phyloP scores from a whole-genome alignment of 1,140 invertebrate species.

The Brachystomella parvula region DNA sequence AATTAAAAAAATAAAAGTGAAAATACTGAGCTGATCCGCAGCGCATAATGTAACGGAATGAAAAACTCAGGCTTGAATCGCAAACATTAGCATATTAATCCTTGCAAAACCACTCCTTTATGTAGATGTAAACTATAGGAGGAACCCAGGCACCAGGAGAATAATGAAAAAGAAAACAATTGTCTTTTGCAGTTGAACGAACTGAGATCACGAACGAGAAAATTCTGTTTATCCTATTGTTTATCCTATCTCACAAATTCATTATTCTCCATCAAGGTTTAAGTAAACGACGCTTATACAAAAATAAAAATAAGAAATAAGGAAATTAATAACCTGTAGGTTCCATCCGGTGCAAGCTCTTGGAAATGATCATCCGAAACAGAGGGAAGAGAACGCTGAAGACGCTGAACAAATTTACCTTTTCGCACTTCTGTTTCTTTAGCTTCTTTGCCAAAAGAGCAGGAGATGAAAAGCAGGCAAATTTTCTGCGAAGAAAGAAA shows the following conservation, averaged over 20 bases:
- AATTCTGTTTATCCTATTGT: not conserved
- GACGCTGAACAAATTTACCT: not conserved
- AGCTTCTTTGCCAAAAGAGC: no score
- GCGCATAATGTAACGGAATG: not conserved
- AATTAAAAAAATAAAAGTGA: not conserved
- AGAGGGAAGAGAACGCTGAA: conserved; percentile 16
- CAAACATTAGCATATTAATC: not conserved
- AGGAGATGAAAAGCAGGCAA: no score
- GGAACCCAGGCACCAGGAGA: not conserved
- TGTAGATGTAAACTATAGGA: not conserved
- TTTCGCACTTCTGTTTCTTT: not conserved
- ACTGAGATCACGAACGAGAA: not conserved
- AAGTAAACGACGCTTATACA: not conserved
- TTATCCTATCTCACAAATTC: not conserved
- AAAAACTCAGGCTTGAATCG: not conserved
- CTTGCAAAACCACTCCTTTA: not conserved
- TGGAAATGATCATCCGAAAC: conserved; percentile 25
- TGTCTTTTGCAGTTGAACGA: not conserved
- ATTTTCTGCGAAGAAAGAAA: no score
- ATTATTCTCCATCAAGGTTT: not conserved
- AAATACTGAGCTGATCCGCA: not conserved
- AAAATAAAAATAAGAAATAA: not conserved
- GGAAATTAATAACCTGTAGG: conserved; percentile 23
- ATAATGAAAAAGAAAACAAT: not conserved
- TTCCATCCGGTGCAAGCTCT: conserved; percentile 19